phyloP scores from a whole-genome alignment of 2,113 vertebrate species.

The Gorsachius goisagi region DNA sequence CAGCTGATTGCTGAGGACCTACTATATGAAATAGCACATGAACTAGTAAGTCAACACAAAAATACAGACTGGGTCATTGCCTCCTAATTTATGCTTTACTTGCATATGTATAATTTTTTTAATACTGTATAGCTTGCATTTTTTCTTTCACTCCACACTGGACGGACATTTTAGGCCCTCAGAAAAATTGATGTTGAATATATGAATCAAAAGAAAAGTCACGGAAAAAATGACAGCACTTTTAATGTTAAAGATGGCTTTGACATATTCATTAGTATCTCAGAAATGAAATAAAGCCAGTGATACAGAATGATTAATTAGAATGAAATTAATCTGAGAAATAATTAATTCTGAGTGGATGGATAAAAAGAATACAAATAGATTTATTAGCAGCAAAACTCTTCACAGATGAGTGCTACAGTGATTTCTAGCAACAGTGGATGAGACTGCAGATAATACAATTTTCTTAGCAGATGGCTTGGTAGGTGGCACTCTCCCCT shows the following conservation, averaged over 20 bases:
- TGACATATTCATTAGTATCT: slow-evolving; percentile 33
- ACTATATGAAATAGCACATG: not conserved
- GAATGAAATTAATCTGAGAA: slow-evolving; percentile 32
- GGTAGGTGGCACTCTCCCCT: slow-evolving; percentile 55
- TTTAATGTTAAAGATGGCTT: slow-evolving; percentile 8
- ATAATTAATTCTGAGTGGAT: slow-evolving; percentile 16
- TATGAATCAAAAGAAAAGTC: slow-evolving; percentile 43
- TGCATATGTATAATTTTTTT: not conserved
- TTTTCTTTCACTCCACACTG: not conserved
- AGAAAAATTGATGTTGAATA: not conserved
- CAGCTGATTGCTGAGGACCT: not conserved
- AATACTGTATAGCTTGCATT: not conserved
- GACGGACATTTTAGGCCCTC: not conserved
- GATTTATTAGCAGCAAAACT: not conserved
- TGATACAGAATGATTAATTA: slow-evolving; percentile 20
- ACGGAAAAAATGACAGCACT: not conserved
- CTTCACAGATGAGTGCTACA: not conserved
- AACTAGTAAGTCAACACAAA: not conserved
- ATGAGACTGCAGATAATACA: slow-evolving; percentile 15
- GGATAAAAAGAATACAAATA: slow-evolving; percentile 26
- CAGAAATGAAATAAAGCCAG: slow-evolving; percentile 16
- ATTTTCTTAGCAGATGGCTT: slow-evolving; percentile 54
- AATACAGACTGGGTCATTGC: not conserved
- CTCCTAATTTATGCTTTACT: not conserved
- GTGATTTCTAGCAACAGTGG: not conserved